These are phyloP conservation scores for Aspiorhynchus laticeps DNA, from an alignment of 2,113 vertebrate genomes.

Conservation along the genomic window DNA sequence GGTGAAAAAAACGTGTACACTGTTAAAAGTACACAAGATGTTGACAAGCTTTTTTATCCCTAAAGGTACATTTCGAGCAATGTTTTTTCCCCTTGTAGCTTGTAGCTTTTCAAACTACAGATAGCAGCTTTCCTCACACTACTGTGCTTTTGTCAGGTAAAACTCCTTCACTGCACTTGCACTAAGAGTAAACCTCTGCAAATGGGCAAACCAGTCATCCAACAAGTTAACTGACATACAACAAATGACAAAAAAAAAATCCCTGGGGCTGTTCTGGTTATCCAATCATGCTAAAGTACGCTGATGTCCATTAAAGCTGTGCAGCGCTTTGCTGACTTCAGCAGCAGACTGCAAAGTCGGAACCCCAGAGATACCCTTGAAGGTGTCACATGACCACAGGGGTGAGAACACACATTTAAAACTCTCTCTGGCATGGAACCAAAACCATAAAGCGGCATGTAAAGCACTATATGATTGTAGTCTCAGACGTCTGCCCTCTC, in stretches of 20 bases:
- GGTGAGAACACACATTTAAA: slow-evolving; percentile 3
- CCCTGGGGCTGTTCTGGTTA: slow-evolving; percentile 21
- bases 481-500: neutral
- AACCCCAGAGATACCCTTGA: slow-evolving; percentile 52
- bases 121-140: neutral
- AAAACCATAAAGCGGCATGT: neutral
- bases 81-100: neutral
- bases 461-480: neutral
- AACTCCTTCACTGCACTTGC: neutral
- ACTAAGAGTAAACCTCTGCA: neutral
- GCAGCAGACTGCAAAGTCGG: neutral
- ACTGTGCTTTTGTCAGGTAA: neutral
- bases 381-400: slow-evolving; percentile 28
- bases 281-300: slow-evolving; percentile 42
- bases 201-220: slow-evolving; percentile 20
- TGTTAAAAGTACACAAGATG: neutral
- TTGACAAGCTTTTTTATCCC: neutral
- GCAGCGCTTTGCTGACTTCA: slow-evolving; percentile 47
- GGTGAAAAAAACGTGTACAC: neutral
- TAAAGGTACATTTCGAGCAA: neutral
- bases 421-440: slow-evolving; percentile 1
- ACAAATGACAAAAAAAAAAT: slow-evolving; percentile 20
- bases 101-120: neutral
- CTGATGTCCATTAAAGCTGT: slow-evolving; percentile 36
- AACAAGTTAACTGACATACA: slow-evolving; percentile 41